These are phyloP conservation scores for Nycticryphes semicollaris DNA, from an alignment of 2,113 vertebrate genomes.

Conservation along the genomic window DNA sequence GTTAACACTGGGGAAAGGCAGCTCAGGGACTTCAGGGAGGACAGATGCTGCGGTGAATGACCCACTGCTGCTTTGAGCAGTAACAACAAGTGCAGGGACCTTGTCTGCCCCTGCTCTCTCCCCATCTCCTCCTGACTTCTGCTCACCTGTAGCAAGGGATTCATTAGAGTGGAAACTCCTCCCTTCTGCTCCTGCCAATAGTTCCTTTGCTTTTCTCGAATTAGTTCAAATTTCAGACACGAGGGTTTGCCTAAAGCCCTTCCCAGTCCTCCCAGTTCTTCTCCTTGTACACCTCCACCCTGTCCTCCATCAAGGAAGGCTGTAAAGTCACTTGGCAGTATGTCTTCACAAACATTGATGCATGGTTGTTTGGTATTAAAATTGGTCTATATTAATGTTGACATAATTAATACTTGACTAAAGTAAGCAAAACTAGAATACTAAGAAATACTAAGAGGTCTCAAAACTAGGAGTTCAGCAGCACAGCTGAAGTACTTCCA, in stretches of 20 bases:
- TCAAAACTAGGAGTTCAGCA: not conserved
- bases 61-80: not conserved
- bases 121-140: not conserved
- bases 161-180: not conserved
- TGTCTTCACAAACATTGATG: not conserved
- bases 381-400: not conserved
- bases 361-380: not conserved
- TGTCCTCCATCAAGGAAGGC: not conserved
- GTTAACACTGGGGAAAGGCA: not conserved
- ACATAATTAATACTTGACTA: not conserved
- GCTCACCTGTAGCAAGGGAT: not conserved
- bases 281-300: not conserved
- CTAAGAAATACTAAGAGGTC: not conserved
- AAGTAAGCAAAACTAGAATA: not conserved
- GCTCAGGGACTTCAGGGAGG: not conserved
- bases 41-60: not conserved
- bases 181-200: not conserved
- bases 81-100: not conserved
- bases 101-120: not conserved
- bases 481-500: constrained; percentile 10
- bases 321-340: not conserved
- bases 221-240: not conserved
- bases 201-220: not conserved
- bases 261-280: not conserved
- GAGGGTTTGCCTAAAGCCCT: not conserved